Conservation (phyloP, 2,113 vertebrate genomes). For the Sitta europaea region DNA sequence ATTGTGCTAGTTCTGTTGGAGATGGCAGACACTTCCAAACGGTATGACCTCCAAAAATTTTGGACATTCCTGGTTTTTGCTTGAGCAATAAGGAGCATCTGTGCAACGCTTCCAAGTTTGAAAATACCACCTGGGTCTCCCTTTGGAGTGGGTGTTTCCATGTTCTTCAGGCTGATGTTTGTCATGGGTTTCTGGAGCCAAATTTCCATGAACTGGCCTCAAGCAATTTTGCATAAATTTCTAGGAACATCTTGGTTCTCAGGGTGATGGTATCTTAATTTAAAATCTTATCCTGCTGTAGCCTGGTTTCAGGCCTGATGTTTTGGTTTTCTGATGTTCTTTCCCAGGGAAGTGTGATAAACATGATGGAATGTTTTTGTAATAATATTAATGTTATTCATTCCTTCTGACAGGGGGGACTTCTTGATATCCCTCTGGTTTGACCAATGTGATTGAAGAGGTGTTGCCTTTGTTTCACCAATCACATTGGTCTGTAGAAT, state of each 20-base stretch:
- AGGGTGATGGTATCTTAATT: neutral
- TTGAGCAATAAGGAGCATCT: neutral
- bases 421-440: too few species aligned
- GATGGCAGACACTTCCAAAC: neutral
- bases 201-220: neutral
- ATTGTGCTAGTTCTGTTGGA: neutral
- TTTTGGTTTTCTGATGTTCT: too few species aligned
- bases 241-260: neutral
- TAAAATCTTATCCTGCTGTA: neutral
- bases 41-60: neutral
- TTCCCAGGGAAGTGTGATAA: too few species aligned
- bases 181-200: neutral
- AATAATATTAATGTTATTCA: too few species aligned
- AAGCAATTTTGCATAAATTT: neutral
- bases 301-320: too few species aligned
- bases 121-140: neutral
- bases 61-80: neutral
- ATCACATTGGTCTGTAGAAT: too few species aligned
- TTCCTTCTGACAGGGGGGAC: too few species aligned
- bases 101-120: neutral
- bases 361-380: too few species aligned
- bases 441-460: too few species aligned
- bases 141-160: neutral
- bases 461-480: too few species aligned
- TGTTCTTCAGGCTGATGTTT: rapidly evolving